These are phyloP conservation scores for Phaedon cochleariae DNA, from an alignment of 2,888 invertebrate species.

Conservation along the genomic window DNA sequence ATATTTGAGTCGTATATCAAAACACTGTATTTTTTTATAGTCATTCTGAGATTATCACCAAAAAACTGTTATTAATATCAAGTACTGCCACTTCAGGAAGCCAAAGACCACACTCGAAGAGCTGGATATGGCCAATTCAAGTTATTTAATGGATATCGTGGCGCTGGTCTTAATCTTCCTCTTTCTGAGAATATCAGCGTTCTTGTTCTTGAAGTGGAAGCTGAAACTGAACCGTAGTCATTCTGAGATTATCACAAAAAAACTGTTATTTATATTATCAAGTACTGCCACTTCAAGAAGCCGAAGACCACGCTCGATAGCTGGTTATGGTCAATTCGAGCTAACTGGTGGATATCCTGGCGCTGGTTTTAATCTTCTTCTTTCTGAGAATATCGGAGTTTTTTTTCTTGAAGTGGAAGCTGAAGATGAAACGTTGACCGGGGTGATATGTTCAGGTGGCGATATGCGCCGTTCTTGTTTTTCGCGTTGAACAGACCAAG, in stretches of 20 bases:
- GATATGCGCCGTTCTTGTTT: no score
- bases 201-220: constrained; percentile 88
- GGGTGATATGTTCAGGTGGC: neutral
- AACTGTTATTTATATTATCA: no score
- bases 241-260: no score
- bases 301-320: constrained; percentile 85
- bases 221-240: constrained; percentile 79
- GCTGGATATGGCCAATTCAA: constrained; percentile 83
- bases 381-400: constrained; percentile 83
- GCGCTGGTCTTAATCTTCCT: constrained; percentile 83
- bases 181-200: constrained; percentile 81
- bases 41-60: no score
- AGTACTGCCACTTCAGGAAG: constrained; percentile 87
- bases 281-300: constrained; percentile 87
- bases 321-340: constrained; percentile 85
- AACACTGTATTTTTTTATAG: no score
- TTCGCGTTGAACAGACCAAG: no score
- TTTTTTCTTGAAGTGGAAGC: constrained; percentile 87
- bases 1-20: no score
- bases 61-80: no score
- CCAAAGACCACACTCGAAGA: constrained; percentile 85
- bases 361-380: constrained; percentile 81
- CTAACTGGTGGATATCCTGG: constrained; percentile 81
- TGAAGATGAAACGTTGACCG: constrained; percentile 77
- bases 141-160: constrained; percentile 80